A percentile compares a stretch with the other conserved stretches of the same genome.
phyloP scores from a whole-genome alignment of 1,140 invertebrate species.

The Piezodorus guildinii region DNA sequence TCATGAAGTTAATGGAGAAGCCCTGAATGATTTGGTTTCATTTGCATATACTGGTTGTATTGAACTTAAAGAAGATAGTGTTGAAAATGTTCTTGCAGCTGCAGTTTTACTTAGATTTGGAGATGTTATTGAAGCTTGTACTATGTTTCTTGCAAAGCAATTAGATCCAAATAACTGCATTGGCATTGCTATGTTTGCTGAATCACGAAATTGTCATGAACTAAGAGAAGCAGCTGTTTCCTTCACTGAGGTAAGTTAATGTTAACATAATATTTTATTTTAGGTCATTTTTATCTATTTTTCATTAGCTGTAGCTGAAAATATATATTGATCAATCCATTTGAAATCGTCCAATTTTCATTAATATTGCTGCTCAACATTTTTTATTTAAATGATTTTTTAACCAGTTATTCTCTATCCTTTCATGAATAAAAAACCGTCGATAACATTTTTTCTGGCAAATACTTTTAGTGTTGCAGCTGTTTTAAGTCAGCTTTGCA shows the following conservation, averaged over 20 bases:
- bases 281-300: no score
- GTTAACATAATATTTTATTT: background rate
- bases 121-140: constrained; percentile 79
- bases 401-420: no score
- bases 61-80: constrained; percentile 67
- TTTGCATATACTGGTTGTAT: constrained; percentile 83
- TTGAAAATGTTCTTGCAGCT: constrained; percentile 75
- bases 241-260: constrained; percentile 42
- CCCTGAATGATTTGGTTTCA: constrained; percentile 65
- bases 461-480: no score
- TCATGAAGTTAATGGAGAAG: constrained; percentile 71
- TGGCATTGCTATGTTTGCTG: constrained; percentile 83
- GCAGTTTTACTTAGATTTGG: constrained; percentile 78
- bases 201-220: constrained; percentile 70
- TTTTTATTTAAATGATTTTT: no score
- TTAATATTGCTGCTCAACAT: no score
- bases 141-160: constrained; percentile 75
- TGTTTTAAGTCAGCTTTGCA: no score
- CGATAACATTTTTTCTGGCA: no score
- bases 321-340: no score
- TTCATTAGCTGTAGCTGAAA: no score
- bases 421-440: no score
- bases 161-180: constrained; percentile 88
- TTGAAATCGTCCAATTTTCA: no score
- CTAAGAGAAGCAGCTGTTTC: constrained; percentile 65